Evolutionary conservation across 2,888 invertebrate genomes (phyloP).

Genomic region (Drosophila paranaensis): DNA sequence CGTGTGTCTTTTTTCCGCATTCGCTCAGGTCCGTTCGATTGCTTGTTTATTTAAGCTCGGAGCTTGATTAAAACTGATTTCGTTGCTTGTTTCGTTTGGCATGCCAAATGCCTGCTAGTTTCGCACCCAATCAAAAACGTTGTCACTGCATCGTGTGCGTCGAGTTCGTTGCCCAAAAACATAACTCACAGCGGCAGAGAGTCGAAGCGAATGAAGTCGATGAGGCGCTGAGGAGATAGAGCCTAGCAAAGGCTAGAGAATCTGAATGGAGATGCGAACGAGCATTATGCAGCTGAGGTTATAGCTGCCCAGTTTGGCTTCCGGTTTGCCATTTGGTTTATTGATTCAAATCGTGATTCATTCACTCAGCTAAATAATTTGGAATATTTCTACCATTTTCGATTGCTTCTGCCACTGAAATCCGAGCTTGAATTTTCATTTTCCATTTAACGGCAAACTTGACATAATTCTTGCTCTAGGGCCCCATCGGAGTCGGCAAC

Average conservation of each 20-base stretch:
- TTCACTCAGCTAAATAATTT: slow-evolving; percentile 39
- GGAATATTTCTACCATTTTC: slow-evolving; percentile 13
- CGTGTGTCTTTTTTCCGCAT: neutral
- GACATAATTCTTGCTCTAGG: slow-evolving; percentile 50
- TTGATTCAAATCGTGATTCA: slow-evolving; percentile 42
- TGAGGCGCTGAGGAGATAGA: neutral
- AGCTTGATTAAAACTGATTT: neutral
- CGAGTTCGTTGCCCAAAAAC: slow-evolving; percentile 5
- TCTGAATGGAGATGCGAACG: neutral
- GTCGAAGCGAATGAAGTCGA: neutral
- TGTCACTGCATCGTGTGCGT: slow-evolving; percentile 5
- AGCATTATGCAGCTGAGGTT: neutral
- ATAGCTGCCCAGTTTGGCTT: neutral
- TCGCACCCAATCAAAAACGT: slow-evolving; percentile 15
- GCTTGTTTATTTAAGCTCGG: neutral
- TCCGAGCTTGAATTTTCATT: slow-evolving; percentile 27
- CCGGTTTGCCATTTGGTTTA: slow-evolving; percentile 21
- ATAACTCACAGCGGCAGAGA: neutral
- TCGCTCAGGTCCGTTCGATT: neutral
- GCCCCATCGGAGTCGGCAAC: slow-evolving; percentile 8
- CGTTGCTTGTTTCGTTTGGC: slow-evolving; percentile 4
- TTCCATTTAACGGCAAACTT: slow-evolving; percentile 48
- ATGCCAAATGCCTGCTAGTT: neutral
- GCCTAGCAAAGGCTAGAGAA: neutral
- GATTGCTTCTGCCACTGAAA: slow-evolving; percentile 16